Conservation (phyloP, 2,797 vertebrate species). For the Pangasius larnaudii region DNA sequence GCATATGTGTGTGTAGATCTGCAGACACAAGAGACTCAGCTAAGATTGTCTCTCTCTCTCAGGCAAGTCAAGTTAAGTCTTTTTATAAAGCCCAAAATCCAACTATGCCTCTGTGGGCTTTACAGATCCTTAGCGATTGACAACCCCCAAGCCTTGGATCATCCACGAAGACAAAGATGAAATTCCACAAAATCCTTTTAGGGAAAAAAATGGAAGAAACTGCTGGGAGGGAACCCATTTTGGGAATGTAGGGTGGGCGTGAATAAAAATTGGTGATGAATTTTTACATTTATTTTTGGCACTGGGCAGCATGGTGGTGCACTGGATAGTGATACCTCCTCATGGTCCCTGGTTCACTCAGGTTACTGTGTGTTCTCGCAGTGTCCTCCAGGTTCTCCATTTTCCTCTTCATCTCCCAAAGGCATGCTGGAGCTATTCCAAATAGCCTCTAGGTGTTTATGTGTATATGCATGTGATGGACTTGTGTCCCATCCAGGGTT, state of each 20-base stretch:
- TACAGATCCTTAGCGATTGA: neutral
- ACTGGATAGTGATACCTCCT: neutral
- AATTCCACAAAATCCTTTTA: neutral
- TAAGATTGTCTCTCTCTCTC: neutral
- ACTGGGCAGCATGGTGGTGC: neutral
- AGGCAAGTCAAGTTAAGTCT: neutral
- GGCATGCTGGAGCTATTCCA: neutral
- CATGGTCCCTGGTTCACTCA: neutral
- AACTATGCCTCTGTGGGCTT: neutral
- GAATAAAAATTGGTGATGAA: neutral
- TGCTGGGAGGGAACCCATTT: neutral
- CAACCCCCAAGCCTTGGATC: constrained; percentile 10
- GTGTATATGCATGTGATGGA: neutral
- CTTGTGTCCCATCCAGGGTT: neutral
- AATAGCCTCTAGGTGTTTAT: neutral
- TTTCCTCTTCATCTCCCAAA: neutral
- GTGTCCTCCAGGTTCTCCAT: neutral
- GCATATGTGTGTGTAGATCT: neutral
- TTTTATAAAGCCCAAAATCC: constrained; percentile 14
- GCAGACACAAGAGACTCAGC: neutral
- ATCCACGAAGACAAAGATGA: neutral
- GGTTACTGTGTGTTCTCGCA: neutral
- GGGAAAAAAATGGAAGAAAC: neutral
- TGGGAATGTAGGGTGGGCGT: neutral
- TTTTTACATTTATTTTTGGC: neutral